Evolutionary conservation across 1,140 invertebrate species (phyloP).

Genomic region (Drosophila sucinea): DNA sequence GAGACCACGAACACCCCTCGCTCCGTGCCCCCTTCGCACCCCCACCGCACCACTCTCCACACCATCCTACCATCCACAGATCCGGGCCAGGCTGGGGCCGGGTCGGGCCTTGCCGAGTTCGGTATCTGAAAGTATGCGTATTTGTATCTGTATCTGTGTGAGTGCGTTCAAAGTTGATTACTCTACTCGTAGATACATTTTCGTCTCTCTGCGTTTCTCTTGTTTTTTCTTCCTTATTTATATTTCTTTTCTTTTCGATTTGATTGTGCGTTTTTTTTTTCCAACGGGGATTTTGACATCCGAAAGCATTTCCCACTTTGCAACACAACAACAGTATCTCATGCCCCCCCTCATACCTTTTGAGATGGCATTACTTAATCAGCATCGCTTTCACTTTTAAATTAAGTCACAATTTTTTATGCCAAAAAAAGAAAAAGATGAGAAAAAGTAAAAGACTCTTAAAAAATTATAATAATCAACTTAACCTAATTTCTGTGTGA

Average conservation of each 20-base stretch:
- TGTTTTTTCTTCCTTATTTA: not conserved
- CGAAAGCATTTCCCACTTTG: not conserved
- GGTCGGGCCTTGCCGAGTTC: slow-evolving; percentile 9
- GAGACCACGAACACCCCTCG: slow-evolving; percentile 37
- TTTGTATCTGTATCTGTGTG: slow-evolving; percentile 16
- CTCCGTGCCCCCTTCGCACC: not conserved
- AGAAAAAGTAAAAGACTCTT: slow-evolving; percentile 27
- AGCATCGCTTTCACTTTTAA: slow-evolving; percentile 74
- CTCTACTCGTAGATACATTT: slow-evolving; percentile 30
- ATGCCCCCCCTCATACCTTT: not conserved
- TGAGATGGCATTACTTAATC: slow-evolving; percentile 52
- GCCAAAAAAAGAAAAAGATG: slow-evolving; percentile 42
- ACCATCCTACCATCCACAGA: not conserved
- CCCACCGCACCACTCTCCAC: not conserved
- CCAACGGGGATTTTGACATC: slow-evolving; percentile 1
- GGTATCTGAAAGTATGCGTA: slow-evolving; percentile 45
- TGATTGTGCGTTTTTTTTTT: not conserved
- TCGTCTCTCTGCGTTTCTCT: slow-evolving; percentile 19
- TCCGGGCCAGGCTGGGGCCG: not conserved
- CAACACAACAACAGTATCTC: slow-evolving; percentile 13
- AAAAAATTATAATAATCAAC: slow-evolving; percentile 33
- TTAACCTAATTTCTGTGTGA: slow-evolving; percentile 68
- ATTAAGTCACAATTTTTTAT: slow-evolving; percentile 74
- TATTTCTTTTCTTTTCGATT: slow-evolving; percentile 1
- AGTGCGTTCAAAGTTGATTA: slow-evolving; percentile 47